Evolutionary conservation across 1,140 invertebrate species (phyloP).

Genomic region (Schlechtendalia chinensis): DNA sequence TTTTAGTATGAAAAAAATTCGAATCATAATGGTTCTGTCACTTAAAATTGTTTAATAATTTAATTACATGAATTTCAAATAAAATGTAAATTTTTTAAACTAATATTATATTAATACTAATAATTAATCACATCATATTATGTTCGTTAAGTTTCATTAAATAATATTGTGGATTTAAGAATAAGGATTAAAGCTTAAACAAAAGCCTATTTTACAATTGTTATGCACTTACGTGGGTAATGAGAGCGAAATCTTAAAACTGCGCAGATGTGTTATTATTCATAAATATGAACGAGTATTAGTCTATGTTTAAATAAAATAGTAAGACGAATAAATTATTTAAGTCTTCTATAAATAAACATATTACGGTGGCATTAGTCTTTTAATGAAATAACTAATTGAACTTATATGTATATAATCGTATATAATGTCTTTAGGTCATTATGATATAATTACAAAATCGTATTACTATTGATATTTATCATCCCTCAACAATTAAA

Average conservation of each 20-base stretch:
- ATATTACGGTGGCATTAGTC: neutral
- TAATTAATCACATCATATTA: too few relatives aligned
- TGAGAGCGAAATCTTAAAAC: slow-evolving; percentile 10
- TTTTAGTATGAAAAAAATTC: neutral
- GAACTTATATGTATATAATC: slow-evolving; percentile 15
- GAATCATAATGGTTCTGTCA: neutral
- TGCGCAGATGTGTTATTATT: slow-evolving; percentile 12
- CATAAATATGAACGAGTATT: slow-evolving; percentile 16
- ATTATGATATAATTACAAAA: too few relatives aligned
- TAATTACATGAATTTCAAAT: neutral
- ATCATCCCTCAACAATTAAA: too few relatives aligned
- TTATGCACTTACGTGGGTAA: too few relatives aligned
- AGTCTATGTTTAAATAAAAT: slow-evolving; percentile 20
- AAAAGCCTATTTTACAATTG: too few relatives aligned
- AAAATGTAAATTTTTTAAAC: neutral
- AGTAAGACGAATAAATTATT: neutral
- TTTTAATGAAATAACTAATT: slow-evolving; percentile 27
- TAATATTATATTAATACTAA: too few relatives aligned
- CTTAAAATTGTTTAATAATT: neutral
- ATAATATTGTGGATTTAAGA: too few relatives aligned
- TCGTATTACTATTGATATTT: too few relatives aligned
- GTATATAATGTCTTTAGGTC: too few relatives aligned
- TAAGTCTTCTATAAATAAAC: slow-evolving; percentile 5
- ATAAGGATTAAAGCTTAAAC: too few relatives aligned
- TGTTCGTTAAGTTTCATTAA: too few relatives aligned